A percentile compares a stretch with the other conserved stretches of the same genome.
Conservation (phyloP, 2,797 vertebrate species). For the Leptodactylus fallax region DNA sequence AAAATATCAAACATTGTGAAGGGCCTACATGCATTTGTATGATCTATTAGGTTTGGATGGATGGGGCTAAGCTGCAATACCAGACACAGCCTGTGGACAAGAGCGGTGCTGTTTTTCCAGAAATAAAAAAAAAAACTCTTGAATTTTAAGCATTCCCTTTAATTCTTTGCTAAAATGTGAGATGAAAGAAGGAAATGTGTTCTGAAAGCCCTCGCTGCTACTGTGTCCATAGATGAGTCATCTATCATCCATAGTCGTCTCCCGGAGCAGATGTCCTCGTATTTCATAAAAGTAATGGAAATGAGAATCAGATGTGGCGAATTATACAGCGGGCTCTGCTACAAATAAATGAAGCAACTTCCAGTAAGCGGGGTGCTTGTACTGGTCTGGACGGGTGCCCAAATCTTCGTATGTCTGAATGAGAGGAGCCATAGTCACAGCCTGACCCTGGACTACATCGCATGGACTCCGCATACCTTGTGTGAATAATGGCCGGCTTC, state of each 20-base stretch:
- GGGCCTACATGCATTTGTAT: too few species aligned
- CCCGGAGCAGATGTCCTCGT: constrained; percentile 8
- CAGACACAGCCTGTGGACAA: not conserved
- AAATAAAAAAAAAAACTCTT: too few species aligned
- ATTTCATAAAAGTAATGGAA: constrained; percentile 3
- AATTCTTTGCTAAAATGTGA: not conserved
- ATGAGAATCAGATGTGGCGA: constrained; percentile 23
- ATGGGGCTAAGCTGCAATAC: not conserved
- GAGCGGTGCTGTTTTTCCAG: not conserved
- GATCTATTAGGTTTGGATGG: too few species aligned
- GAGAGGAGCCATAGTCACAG: not conserved
- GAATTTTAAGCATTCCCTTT: too few species aligned
- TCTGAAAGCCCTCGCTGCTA: not conserved
- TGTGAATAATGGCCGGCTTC: constrained; percentile 6
- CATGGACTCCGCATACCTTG: constrained; percentile 1
- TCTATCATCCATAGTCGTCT: not conserved
- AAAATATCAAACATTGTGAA: too few species aligned
- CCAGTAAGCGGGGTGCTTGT: constrained; percentile 8
- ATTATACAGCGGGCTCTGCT: not conserved
- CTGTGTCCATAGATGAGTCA: not conserved
- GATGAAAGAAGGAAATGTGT: not conserved
- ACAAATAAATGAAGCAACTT: constrained; percentile 1
- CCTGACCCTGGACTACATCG: not conserved
- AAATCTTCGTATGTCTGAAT: too few species aligned
- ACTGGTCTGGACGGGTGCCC: not conserved